phyloP scores from a whole-genome alignment of 2,888 invertebrate species.

The Leucophenga maculata region DNA sequence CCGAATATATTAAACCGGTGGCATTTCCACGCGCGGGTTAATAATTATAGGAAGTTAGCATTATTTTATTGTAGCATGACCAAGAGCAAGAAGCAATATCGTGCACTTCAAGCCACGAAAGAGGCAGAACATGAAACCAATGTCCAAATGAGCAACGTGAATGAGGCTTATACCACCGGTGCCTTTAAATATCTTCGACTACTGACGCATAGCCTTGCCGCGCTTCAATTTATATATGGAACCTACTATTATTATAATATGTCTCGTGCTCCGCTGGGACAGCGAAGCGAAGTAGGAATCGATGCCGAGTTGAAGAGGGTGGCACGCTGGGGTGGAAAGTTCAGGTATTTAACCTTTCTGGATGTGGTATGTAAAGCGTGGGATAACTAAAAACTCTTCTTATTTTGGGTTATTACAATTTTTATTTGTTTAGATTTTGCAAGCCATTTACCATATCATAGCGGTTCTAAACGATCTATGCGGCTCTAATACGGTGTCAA shows the following conservation, averaged over 20 bases:
- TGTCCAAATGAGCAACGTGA: slow-evolving; percentile 44
- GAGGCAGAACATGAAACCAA: slow-evolving; percentile 43
- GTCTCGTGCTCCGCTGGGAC: slow-evolving; percentile 69
- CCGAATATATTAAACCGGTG: too few species aligned
- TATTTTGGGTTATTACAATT: background rate
- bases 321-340: slow-evolving; percentile 78
- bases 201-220: slow-evolving; percentile 75
- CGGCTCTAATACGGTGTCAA: slow-evolving; percentile 77
- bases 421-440: slow-evolving; percentile 76
- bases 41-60: too few species aligned
- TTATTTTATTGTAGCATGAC: slow-evolving; percentile 39
- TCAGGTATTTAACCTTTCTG: slow-evolving; percentile 86
- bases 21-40: too few species aligned
- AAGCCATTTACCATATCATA: slow-evolving; percentile 83
- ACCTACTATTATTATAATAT: slow-evolving; percentile 80
- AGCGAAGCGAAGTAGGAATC: slow-evolving; percentile 41
- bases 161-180: slow-evolving; percentile 56
- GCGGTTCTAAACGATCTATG: slow-evolving; percentile 82
- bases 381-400: too few species aligned
- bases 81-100: slow-evolving; percentile 50
- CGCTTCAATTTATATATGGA: slow-evolving; percentile 78
- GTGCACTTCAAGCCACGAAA: slow-evolving; percentile 45
- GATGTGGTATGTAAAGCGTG: slow-evolving; percentile 82
- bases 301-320: slow-evolving; percentile 40
- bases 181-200: slow-evolving; percentile 56